Base-by-base conservation (phyloP, 2,797 vertebrate species). In the Ciconia nigra region DNA sequence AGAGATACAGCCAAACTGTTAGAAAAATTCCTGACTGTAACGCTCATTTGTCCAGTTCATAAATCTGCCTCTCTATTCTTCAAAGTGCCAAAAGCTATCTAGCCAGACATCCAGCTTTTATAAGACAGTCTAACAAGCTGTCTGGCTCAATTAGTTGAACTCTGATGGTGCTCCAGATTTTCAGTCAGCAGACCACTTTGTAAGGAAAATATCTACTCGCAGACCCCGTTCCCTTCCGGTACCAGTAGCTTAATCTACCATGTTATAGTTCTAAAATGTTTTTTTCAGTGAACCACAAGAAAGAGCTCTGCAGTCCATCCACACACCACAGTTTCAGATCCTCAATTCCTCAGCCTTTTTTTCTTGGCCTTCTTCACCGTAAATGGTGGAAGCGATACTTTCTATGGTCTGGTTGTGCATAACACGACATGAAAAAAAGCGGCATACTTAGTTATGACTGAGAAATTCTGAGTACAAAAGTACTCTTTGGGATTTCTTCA, bases 141-240 rank as follows among this genome's bases (percentile, higher is more conserved):
- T 95, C 95, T 97, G 96, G 93, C 91, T 94, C 94, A 92, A 96
- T 95, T 94, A 96, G 93, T 76, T 89, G 87, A 95, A 95, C 90
- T 88, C 95, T 90, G 93, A 91, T 93, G 83, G 73, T 79, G 85
- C 83, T 97, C 96, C 96, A 97, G 91, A 55, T 87, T 97, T 96
- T 66, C 73, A 90, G 73, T 90, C 83, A 94, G 94, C 80, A 97
- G 80, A 97, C 58, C 90, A 96, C 91, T 93, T 87, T 89, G 66
- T 91, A 93, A 94, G 76, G 79, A 96, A 94, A 95, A 88, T 81
- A 96, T 65, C 84, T 89, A 19, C 89, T 95, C 5, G 2, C 66
- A 94, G 85, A 91, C 87, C 58, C 82, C 6, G 3, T 79, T 95
- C 87, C 66, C n/a, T 96, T 95, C 77, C 16, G 8, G 65, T 73